Percentiles rank a stretch among this genome's conserved stretches.
Evolutionary conservation across 1,140 invertebrate species (phyloP).

Genomic region (Pseudomyrmex cubaensis): DNA sequence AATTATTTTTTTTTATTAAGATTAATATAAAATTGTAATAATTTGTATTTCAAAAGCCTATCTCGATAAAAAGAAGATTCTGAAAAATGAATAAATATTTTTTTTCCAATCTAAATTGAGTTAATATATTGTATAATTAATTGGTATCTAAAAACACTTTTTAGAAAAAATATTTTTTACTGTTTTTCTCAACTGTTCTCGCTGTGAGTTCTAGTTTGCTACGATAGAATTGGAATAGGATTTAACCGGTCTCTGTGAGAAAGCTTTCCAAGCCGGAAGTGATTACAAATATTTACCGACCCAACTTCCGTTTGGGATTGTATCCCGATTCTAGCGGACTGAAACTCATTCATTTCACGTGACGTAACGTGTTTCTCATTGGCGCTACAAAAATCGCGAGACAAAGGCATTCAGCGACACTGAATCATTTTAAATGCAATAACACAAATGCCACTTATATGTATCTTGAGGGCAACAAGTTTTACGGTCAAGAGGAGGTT

Average conservation of each 20-base stretch:
- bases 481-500: not conserved
- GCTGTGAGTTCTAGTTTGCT: not conserved
- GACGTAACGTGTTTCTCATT: slow-evolving; percentile 48
- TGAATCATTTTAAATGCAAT: slow-evolving; percentile 14
- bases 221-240: not conserved
- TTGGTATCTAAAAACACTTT: too few relatives aligned
- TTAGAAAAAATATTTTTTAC: not conserved
- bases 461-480: not conserved
- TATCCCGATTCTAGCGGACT: slow-evolving; percentile 60
- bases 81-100: too few relatives aligned
- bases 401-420: slow-evolving; percentile 20
- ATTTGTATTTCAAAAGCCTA: too few relatives aligned
- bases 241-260: slow-evolving; percentile 64
- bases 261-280: slow-evolving; percentile 75
- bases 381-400: not conserved
- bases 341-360: slow-evolving; percentile 53
- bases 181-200: too few relatives aligned
- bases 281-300: slow-evolving; percentile 81
- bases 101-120: too few relatives aligned
- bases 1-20: too few relatives aligned
- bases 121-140: too few relatives aligned
- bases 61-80: too few relatives aligned
- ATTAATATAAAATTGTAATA: too few relatives aligned
- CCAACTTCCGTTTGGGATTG: slow-evolving; percentile 63
- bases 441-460: too few relatives aligned